Conservation (phyloP, 1,140 invertebrate genomes). For the Armadillidium nasatum region DNA sequence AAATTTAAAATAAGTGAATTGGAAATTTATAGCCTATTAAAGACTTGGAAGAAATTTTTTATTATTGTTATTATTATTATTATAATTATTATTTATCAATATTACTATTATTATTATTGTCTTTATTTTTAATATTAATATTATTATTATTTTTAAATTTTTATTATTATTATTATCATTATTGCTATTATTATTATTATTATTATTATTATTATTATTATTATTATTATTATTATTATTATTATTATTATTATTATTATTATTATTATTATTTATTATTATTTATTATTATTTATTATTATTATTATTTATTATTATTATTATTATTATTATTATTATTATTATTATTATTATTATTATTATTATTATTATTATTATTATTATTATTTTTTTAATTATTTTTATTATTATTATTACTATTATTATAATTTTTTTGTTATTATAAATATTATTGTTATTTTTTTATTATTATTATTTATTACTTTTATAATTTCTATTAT, state of each 20-base stretch:
- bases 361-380: constrained; percentile 15
- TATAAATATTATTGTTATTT: no score
- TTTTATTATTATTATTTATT: no score
- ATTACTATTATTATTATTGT: no score
- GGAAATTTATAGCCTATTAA: no score
- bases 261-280: constrained; percentile 10
- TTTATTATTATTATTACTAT: constrained; percentile 7
- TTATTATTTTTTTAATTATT: constrained; percentile 9
- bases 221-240: constrained; percentile 15
- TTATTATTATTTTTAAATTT: no score
- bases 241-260: constrained; percentile 15
- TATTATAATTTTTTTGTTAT: not conserved
- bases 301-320: constrained; percentile 13
- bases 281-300: constrained; percentile 12
- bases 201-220: constrained; percentile 13
- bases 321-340: constrained; percentile 13
- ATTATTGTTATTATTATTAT: no score
- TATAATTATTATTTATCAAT: no score
- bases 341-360: constrained; percentile 12
- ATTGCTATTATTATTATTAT: constrained; percentile 1
- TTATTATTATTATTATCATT: not conserved
- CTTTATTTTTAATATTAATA: no score
- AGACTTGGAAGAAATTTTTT: no score
- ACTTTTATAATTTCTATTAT: no score
- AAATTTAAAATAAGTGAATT: no score